Evolutionary conservation across 1,140 invertebrate species (phyloP), one percentile per base, ranked within the genome.

Genomic region (Harlomillsia oculata): DNA sequence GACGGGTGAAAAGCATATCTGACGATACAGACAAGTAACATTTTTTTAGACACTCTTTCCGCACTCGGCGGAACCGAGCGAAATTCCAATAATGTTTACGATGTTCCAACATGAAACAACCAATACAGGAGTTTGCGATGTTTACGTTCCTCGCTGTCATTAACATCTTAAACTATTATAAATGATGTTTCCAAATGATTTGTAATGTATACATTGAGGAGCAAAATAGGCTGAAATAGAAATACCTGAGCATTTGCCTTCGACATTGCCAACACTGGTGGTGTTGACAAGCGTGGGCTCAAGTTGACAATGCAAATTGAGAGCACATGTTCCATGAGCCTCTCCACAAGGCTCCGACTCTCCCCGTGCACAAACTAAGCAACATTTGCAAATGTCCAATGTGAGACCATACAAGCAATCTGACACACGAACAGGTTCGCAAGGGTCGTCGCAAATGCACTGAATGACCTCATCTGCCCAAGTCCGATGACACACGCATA

Each of bases 381-480:
- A 65, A 36, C 64, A 65, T 30, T 46, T 48, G 58, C 64, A 65
- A 40, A 62, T 34, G 41, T 65, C 64, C 29, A 62, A 43, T 3
- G 64, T 65, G 5, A 62, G 37, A 26, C 64, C 64, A 37, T 50
- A 54, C 14, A 32, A 53, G 44, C 64, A 65, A 36, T 62, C 60
- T n/a, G 14, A 16, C 5, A 26, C 57, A 20, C 51, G 37, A 13
- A 65, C 9, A 32, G 48, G 48, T 44, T 65, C 64, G 41, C 64
- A 65, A n/a, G 46, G 46, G n/a, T 55, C 60, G 41, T 62, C 63
- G 57, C 63, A 65, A 53, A 65, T 51, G 51, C 63, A 65, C 20
- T 51, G 51, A 13, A 58, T 49, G 2, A 26, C 34, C n/a, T 57
- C 55, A 29, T 14, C 18, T 29, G 14, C 5, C 3, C 9, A n/a